Evolutionary conservation across 92 coral and sea anemone genomes (phyloP), one percentile per base, ranked within the genome.

Genomic region (Pocillopora meandrina): DNA sequence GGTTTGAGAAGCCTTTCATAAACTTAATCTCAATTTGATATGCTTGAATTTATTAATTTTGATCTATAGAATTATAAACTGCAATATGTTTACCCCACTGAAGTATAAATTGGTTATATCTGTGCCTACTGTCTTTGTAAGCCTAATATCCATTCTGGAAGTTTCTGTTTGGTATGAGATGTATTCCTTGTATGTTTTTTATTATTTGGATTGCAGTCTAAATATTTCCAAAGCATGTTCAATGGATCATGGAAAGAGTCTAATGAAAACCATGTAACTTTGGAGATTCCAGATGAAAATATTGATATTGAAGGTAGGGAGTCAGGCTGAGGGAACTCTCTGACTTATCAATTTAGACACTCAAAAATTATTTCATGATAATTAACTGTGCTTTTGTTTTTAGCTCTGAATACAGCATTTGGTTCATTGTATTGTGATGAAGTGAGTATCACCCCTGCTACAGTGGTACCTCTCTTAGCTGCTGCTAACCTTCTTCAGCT

Each of bases 231-330:
- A 76, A 94, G 98, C 71, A 96, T 96, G 98, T 94, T 96, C 59
- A 89, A 85, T 89, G 98, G 98, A 47, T 88, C 94, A 3, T 96
- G 98, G 98, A 96, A 86, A 61, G 98, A 96, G 63, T 90, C 98
- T 2, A 61, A 89, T 47, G 92, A 87, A 69, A 88, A 92, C 18
- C 86, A 88, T 56, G 87, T 95, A 21, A 91, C 77, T 75, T 85
- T 95, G 77, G 94, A 95, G 86, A 90, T 95, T 21, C 97, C 98
- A 61, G 98, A 95, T 82, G 93, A 93, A 12, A 87, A 90, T 76
- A 93, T 95, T 58, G 93, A 93, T 78, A 90, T 86, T 76, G 95
- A 93, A 87, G 97, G 98, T 93, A 85, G 70, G 20, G 31, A 47
- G 1, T 70, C 49, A 59, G 31, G 31, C 31, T 26, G 31, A 26